phyloP scores from a whole-genome alignment of 2,113 vertebrate genomes.

The Grammomys dolichurus region DNA sequence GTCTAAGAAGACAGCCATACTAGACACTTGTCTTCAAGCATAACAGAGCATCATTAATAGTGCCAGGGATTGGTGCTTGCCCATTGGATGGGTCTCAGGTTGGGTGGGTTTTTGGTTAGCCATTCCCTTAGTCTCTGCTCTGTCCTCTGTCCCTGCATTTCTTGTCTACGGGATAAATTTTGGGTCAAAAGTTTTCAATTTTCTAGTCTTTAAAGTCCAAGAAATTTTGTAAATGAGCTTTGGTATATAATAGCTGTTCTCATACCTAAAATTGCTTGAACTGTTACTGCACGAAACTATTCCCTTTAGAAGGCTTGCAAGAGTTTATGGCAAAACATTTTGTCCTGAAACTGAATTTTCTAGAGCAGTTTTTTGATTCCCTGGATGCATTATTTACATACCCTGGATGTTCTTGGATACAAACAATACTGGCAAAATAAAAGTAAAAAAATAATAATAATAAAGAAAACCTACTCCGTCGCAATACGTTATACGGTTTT shows the following conservation, averaged over 20 bases:
- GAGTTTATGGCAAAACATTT: constrained; percentile 89
- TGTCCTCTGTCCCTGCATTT: too few relatives aligned
- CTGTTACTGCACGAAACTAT: constrained; percentile 83
- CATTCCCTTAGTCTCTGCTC: too few relatives aligned
- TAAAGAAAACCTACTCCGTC: constrained; percentile 79
- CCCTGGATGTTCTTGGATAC: constrained; percentile 83
- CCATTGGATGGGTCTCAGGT: too few relatives aligned
- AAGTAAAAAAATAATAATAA: constrained; percentile 60
- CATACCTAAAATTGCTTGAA: constrained; percentile 86
- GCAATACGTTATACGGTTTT: constrained; percentile 81
- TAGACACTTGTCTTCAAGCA: too few relatives aligned
- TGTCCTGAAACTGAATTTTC: constrained; percentile 88
- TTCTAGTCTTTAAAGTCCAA: not conserved
- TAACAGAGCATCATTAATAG: too few relatives aligned
- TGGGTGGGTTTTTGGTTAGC: too few relatives aligned
- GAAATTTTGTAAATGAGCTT: constrained; percentile 80
- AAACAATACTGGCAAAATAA: constrained; percentile 81
- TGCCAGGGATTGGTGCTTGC: too few relatives aligned
- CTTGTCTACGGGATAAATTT: too few relatives aligned
- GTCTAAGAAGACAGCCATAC: too few relatives aligned
- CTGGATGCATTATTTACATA: constrained; percentile 82
- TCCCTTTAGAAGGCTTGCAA: constrained; percentile 87
- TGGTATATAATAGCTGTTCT: constrained; percentile 37
- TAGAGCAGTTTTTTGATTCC: constrained; percentile 85
- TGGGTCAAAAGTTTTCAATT: not conserved